Evolutionary conservation across 2,888 invertebrate species (phyloP), one percentile per base, ranked within the genome.

Genomic region (Gastracanthus pulcherrimus): DNA sequence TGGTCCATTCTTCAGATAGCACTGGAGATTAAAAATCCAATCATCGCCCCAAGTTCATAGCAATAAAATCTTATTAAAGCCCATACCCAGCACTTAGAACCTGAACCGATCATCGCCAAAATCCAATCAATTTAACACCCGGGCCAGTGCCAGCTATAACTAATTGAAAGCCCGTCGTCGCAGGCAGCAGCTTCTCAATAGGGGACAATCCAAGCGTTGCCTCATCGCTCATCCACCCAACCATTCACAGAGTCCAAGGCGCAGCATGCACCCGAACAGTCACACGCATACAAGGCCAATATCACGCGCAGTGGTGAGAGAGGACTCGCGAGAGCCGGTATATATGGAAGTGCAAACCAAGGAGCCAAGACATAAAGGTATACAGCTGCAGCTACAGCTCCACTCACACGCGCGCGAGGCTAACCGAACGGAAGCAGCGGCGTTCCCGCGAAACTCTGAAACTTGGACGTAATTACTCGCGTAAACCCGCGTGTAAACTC

Each of bases 401-500:
- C n/a, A n/a, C n/a, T n/a, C n/a, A n/a, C n/a, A n/a, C n/a, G 80
- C 83, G 80, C 82, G 80, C 80, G 82, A 84, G 82, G 26, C 66
- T 36, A 76, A 64, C 64, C 76, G 71, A 76, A 81, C 80, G 74
- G 77, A 81, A 81, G 38, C 36, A 23, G n/a, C 45, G 31, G n/a
- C n/a, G n/a, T n/a, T n/a, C n/a, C 38, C 67, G 81, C 75, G 80
- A 82, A 87, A 88, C 87, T 88, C 86, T 36, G 87, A 90, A 90
- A 90, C 90, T 90, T 90, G 88, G 90, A 89, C 90, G 89, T 90
- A 90, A 90, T 90, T 90, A 90, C 88, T 89, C 87, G 88, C 89
- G 87, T 86, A 83, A 86, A 88, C 87, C 87, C 69, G 86, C 87
- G 85, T 87, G 88, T 87, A 89, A 89, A 88, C 88, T 87, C 82